Evolutionary conservation across 2,888 invertebrate genomes (phyloP), one percentile per base, ranked within the genome.

Genomic region (Nymphalis polychloros): DNA sequence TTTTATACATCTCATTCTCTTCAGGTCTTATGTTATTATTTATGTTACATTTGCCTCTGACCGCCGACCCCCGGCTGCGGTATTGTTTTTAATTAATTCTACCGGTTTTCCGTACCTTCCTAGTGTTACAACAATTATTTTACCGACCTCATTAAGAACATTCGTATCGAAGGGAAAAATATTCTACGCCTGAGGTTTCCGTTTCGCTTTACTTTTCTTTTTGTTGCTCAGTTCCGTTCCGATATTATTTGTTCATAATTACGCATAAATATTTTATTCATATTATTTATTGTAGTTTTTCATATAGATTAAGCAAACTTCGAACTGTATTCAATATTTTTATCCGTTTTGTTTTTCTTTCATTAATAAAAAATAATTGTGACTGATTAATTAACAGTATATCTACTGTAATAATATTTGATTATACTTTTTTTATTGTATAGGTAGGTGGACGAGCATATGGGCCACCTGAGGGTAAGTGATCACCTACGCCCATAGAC

Each of bases 41-140:
- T 90, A 88, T 84, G 86, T 88, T 86, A 85, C 85, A 81, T 87
- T 87, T 85, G 81, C 83, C 81, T 81, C 84, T 86, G 88, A 89
- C 89, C 88, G 85, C 88, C 78, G 81, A 80, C 81, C 79, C 81
- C 81, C 79, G 73, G 77, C 81, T 83, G 86, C 82, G 85, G 86
- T 81, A 77, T 82, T 83, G 85, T 84, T 88, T 88, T 89, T 91
- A 91, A 92, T 91, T 89, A 91, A 91, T 87, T 87, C 85, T 81
- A 80, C 85, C 84, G 85, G 82, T 83, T 84, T 62, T 61, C 82
- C 81, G 81, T 87, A 85, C 89, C 87, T 85, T 86, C 82, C 86
- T 90, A 88, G 90, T 89, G 88, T 90, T 89, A 86, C 90, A 88
- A 86, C 87, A 90, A 89, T 90, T 89, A 91, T 90, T 89, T 86